Evolutionary conservation across 1,140 invertebrate species (phyloP).

Genomic region (Ptiloglossa arizonensis): DNA sequence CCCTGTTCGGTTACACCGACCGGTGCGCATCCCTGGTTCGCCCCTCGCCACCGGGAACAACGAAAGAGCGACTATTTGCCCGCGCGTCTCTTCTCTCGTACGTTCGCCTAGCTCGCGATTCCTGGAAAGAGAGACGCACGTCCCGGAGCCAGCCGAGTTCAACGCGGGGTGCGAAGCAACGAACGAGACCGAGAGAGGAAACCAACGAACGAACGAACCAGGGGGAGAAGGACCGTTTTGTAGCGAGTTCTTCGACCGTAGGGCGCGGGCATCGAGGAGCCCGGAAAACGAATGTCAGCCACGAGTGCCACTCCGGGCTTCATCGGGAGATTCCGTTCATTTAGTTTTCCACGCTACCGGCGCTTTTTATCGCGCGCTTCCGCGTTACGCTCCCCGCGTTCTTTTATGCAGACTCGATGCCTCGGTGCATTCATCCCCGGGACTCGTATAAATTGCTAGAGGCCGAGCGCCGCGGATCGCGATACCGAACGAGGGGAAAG

Average conservation of each 20-base stretch:
- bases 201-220: neutral
- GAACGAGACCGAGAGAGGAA: neutral
- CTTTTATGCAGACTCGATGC: slow-evolving; percentile 7
- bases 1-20: slow-evolving; percentile 53
- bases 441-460: neutral
- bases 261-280: slow-evolving; percentile 24
- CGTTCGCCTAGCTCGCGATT: slow-evolving; percentile 48
- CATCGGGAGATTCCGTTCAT: slow-evolving; percentile 44
- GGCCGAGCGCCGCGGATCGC: too few relatives aligned
- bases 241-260: slow-evolving; percentile 20
- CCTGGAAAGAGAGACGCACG: neutral
- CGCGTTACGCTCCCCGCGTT: neutral
- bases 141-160: neutral
- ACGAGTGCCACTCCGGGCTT: slow-evolving; percentile 36
- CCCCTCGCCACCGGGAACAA: slow-evolving; percentile 14
- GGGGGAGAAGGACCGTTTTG: slow-evolving; percentile 17
- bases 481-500: too few relatives aligned
- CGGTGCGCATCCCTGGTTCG: slow-evolving; percentile 6
- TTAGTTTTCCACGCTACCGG: neutral
- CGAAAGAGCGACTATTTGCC: slow-evolving; percentile 61
- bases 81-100: slow-evolving; percentile 18
- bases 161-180: too few relatives aligned
- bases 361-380: slow-evolving; percentile 37
- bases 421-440: neutral
- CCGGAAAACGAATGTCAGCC: slow-evolving; percentile 51